These are phyloP conservation scores for Ctenicera cuprea DNA, from an alignment of 2,888 invertebrate genomes.

Conservation along the genomic window DNA sequence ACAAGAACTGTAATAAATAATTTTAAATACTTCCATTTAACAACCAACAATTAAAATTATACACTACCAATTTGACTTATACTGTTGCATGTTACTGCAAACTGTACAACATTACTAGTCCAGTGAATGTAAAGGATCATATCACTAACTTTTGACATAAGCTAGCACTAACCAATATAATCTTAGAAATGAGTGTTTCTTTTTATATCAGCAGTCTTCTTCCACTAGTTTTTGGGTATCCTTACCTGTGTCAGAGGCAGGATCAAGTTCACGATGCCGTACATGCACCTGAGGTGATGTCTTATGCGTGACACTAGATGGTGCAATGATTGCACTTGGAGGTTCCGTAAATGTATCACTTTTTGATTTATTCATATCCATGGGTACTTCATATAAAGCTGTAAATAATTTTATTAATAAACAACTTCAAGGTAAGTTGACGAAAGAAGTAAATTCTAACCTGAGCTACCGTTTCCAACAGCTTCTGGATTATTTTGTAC, in stretches of 20 bases:
- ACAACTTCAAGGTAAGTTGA: not conserved
- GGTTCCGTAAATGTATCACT: slow-evolving; percentile 75
- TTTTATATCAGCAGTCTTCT: slow-evolving; percentile 83
- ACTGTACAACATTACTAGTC: slow-evolving; percentile 18
- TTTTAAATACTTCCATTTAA: slow-evolving; percentile 44
- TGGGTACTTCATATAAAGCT: slow-evolving; percentile 89
- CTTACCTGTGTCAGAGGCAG: slow-evolving; percentile 90
- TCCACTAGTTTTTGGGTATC: slow-evolving; percentile 94
- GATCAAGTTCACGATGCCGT: slow-evolving; percentile 88
- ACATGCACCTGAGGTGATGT: slow-evolving; percentile 84
- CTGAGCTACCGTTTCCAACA: slow-evolving; percentile 77
- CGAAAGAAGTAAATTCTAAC: slow-evolving; percentile 70
- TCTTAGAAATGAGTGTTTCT: slow-evolving; percentile 61
- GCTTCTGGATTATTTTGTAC: slow-evolving; percentile 80
- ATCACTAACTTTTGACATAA: slow-evolving; percentile 63
- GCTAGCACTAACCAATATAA: slow-evolving; percentile 64
- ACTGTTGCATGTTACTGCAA: slow-evolving; percentile 21
- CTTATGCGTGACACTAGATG: slow-evolving; percentile 88
- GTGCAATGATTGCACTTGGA: slow-evolving; percentile 85
- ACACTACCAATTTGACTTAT: slow-evolving; percentile 34
- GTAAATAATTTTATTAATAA: not conserved
- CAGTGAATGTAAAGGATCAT: slow-evolving; percentile 27
- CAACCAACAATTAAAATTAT: slow-evolving; percentile 44
- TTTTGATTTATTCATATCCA: slow-evolving; percentile 81
- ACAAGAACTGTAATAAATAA: slow-evolving; percentile 40